Base-by-base conservation (phyloP, 2,888 invertebrate genomes). In the Gnatocerus cornutus region DNA sequence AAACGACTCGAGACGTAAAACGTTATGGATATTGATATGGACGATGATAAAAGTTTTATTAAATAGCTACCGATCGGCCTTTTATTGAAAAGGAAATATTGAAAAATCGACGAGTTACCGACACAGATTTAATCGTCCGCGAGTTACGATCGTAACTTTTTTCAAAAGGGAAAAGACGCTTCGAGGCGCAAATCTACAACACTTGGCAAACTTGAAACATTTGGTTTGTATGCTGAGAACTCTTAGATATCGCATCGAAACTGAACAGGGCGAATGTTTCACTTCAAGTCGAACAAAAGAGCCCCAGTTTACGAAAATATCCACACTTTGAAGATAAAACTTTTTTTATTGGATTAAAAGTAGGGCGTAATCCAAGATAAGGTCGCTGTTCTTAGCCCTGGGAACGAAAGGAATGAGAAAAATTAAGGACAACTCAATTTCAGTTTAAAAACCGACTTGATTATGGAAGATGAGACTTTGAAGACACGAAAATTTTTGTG, bases 271-370 rank as follows among this genome's bases (percentile, higher is more conserved):
- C 29, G 33, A 59, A 59, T 59, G 59, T 59, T 46, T 59, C 45
- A 59, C 33, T 21, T 27, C 12, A 43, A 58, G 29, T 8, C 13
- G 30, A 30, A 61, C 61, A 50, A 61, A 59, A 61, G 61, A 50
- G 16, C 37, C 14, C 33, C 61, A 48, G 61, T 61, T 61, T 61
- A 61, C 48, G 61, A 39, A 61, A 61, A 61, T 50, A 39, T 48
- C 50, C 48, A 37, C 7, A 61, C 12, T 61, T 61, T 61, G 46
- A 8, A 46, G 46, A 46, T 46, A 61, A 61, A 61, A 50, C 16
- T 61, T 50, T 61, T n/a, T 61, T 37, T 61, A 61, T 61, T 37
- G 48, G 48, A 61, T 61, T 61, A 61, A 61, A 45, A 59, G 45
- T 45, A 46, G 59, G 45, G 37, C 61, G 61, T 39, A 48, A 61